phyloP scores from a whole-genome alignment of 35 echinoderm and acorn worm species.

The Apostichopus japonicus region DNA sequence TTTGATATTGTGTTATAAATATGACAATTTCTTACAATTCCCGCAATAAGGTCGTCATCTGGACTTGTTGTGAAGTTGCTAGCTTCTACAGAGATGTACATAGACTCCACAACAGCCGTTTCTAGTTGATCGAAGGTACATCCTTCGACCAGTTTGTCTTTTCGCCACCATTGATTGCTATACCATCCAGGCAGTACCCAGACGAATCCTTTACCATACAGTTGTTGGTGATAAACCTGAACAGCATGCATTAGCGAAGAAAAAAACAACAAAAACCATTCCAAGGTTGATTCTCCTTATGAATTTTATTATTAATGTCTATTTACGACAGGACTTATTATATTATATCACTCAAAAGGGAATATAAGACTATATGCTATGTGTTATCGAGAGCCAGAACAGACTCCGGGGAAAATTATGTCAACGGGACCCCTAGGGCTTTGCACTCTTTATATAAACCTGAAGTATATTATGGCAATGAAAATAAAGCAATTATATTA shows the following conservation, averaged over 20 bases:
- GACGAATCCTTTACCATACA: conserved; percentile 34
- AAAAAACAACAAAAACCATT: not conserved
- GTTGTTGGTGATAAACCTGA: not conserved
- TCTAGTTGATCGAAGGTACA: conserved; percentile 18
- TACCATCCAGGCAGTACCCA: conserved; percentile 52
- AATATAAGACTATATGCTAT: too few relatives aligned
- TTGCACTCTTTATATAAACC: too few relatives aligned
- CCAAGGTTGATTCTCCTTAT: too few relatives aligned
- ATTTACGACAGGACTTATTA: too few relatives aligned
- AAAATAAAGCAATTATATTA: too few relatives aligned
- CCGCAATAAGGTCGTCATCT: not conserved
- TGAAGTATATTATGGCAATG: too few relatives aligned
- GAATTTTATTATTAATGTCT: too few relatives aligned
- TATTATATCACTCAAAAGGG: too few relatives aligned
- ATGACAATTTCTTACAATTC: conserved; percentile 15
- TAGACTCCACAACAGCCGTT: conserved; percentile 31
- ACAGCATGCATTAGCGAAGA: not conserved
- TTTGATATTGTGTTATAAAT: not conserved
- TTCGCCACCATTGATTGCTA: not conserved
- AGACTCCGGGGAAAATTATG: not conserved
- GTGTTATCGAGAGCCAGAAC: too few relatives aligned
- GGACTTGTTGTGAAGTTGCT: not conserved
- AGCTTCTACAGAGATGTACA: conserved; percentile 25
- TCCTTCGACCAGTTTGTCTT: not conserved
- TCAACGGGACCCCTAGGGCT: not conserved